phyloP scores from a whole-genome alignment of 2,888 invertebrate species.

The Acleris cristana region DNA sequence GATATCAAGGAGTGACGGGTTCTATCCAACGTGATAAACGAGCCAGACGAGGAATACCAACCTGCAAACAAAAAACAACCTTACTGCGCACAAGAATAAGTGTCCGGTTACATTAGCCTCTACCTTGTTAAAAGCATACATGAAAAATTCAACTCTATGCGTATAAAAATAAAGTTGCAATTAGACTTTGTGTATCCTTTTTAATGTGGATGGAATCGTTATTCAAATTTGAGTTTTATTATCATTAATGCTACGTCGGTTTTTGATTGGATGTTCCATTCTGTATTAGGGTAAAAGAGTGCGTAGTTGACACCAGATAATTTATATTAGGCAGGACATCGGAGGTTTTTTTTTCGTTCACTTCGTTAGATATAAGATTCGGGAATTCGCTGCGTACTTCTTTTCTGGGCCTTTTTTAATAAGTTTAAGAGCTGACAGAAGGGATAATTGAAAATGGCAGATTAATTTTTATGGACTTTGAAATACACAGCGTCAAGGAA shows the following conservation, averaged over 20 bases:
- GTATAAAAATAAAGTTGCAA: slow-evolving; percentile 14
- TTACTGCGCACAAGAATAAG: slow-evolving; percentile 16
- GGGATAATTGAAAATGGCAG: slow-evolving; percentile 24
- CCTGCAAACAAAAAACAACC: slow-evolving; percentile 39
- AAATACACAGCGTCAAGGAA: not conserved
- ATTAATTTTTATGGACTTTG: not conserved
- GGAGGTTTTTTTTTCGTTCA: slow-evolving; percentile 31
- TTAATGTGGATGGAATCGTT: not conserved
- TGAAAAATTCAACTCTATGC: slow-evolving; percentile 31
- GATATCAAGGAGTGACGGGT: slow-evolving; percentile 59
- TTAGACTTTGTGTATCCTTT: slow-evolving; percentile 11
- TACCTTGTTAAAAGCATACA: not conserved
- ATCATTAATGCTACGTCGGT: not conserved
- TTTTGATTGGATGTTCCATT: slow-evolving; percentile 10
- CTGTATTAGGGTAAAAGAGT: slow-evolving; percentile 48
- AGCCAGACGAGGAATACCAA: slow-evolving; percentile 40
- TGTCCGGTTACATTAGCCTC: not conserved
- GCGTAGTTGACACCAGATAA: slow-evolving; percentile 64
- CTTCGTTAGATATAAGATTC: slow-evolving; percentile 39
- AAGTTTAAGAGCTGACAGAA: slow-evolving; percentile 26
- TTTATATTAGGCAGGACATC: slow-evolving; percentile 56
- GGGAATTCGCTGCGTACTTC: slow-evolving; percentile 21
- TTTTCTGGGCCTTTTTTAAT: slow-evolving; percentile 27
- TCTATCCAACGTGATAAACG: slow-evolving; percentile 70
- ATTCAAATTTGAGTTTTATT: slow-evolving; percentile 21